Percentiles rank a stretch among this genome's conserved stretches.
These are phyloP conservation scores for Pedetes capensis DNA, from an alignment of 2,113 vertebrate species.

Conservation along the genomic window DNA sequence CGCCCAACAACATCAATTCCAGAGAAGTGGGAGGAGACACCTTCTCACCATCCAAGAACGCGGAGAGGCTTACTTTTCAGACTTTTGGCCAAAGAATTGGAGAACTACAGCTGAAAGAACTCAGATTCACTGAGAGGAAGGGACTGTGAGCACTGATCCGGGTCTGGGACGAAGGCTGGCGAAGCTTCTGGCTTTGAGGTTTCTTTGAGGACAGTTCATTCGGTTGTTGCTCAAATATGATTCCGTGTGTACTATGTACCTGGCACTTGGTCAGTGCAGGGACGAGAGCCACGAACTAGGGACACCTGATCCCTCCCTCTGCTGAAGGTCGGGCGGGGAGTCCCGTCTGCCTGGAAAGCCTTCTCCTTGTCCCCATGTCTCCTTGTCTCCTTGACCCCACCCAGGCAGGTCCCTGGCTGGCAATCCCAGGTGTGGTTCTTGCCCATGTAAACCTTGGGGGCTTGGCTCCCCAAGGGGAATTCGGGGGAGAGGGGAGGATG, in stretches of 20 bases:
- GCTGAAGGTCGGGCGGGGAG: neutral
- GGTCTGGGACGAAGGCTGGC: neutral
- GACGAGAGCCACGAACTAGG: neutral
- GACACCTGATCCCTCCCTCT: neutral
- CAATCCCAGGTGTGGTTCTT: neutral
- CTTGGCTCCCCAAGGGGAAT: neutral
- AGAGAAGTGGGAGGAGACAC: neutral
- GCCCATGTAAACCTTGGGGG: neutral
- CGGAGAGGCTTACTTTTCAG: slow-evolving; percentile 42
- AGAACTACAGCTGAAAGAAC: neutral
- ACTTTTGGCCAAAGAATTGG: neutral
- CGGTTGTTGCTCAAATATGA: neutral
- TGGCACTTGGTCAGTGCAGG: neutral
- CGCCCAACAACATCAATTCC: too few relatives aligned
- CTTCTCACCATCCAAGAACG: slow-evolving; percentile 29
- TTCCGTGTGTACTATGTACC: neutral
- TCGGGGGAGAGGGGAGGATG: neutral
- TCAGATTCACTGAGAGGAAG: neutral
- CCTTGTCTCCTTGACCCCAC: neutral
- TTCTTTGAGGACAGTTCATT: neutral
- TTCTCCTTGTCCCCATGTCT: neutral
- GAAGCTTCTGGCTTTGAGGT: neutral
- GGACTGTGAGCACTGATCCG: rapidly evolving
- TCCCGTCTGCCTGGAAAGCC: neutral
- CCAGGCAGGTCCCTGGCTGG: neutral